A percentile compares a stretch with the other conserved stretches of the same genome.
Evolutionary conservation across 1,140 invertebrate genomes (phyloP).

Genomic region (Hormaphis cornu): DNA sequence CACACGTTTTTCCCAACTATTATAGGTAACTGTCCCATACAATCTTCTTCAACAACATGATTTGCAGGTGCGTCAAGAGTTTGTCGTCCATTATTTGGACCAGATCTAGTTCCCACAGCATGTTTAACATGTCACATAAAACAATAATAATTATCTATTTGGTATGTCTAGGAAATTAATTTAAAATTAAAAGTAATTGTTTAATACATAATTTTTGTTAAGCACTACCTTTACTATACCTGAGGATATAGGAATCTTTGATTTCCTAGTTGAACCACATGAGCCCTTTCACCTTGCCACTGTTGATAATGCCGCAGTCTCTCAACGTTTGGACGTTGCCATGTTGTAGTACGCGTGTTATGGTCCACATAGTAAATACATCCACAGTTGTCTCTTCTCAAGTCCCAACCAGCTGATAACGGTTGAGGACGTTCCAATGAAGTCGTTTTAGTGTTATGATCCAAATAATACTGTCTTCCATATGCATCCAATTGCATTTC

Average conservation of each 20-base stretch:
- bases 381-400: conserved; percentile 80
- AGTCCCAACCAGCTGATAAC: conserved; percentile 90
- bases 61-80: conserved; percentile 45
- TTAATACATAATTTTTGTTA: background rate
- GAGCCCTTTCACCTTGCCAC: conserved; percentile 83
- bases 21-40: conserved; percentile 72
- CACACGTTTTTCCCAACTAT: conserved; percentile 92
- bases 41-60: conserved; percentile 52
- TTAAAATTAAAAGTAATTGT: background rate
- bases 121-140: conserved; percentile 7
- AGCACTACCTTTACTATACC: conserved; percentile 41
- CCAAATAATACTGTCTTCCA: conserved; percentile 77
- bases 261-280: conserved; percentile 89
- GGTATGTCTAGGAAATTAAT: background rate
- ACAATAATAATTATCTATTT: background rate
- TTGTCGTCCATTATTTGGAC: conserved; percentile 5
- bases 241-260: conserved; percentile 85
- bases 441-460: conserved; percentile 90
- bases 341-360: conserved; percentile 93
- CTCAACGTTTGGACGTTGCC: conserved; percentile 93
- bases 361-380: conserved; percentile 98
- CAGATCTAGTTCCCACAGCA: conserved; percentile 24
- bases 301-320: conserved; percentile 74
- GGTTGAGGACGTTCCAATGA: conserved; percentile 94
- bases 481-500: conserved; percentile 83